A percentile compares a stretch with the other conserved stretches of the same genome.
These are phyloP conservation scores for Sandelia bainsii DNA, from an alignment of 2,797 vertebrate genomes.

Conservation along the genomic window DNA sequence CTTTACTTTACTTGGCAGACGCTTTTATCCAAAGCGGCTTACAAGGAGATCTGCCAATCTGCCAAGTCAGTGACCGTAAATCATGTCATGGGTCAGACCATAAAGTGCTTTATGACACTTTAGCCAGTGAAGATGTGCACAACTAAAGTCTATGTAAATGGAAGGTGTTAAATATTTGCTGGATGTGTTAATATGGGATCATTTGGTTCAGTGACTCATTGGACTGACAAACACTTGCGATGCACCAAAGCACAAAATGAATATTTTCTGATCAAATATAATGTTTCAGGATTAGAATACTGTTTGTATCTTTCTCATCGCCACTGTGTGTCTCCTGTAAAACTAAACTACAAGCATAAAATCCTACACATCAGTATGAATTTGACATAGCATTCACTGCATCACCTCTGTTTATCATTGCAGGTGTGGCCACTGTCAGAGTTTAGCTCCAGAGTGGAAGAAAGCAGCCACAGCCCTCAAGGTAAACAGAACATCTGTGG, in stretches of 20 bases:
- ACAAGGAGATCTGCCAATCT: no score
- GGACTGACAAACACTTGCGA: not conserved
- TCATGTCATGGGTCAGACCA: not conserved
- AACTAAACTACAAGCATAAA: not conserved
- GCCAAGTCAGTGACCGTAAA: no score
- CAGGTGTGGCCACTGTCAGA: slow-evolving; percentile 97
- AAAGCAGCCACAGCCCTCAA: slow-evolving; percentile 95
- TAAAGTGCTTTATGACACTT: not conserved
- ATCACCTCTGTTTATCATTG: slow-evolving; percentile 12
- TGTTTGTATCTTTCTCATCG: not conserved
- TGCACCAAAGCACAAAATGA: not conserved
- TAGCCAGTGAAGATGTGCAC: not conserved
- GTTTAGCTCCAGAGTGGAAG: slow-evolving; percentile 93
- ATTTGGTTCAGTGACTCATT: not conserved
- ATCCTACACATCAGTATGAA: not conserved
- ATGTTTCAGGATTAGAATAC: not conserved
- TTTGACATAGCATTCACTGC: not conserved
- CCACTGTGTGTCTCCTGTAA: not conserved
- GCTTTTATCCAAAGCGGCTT: no score
- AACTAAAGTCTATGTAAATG: not conserved
- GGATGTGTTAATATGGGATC: slow-evolving; percentile 2
- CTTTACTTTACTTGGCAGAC: no score
- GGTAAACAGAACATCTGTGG: slow-evolving; percentile 79
- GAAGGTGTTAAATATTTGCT: slow-evolving; percentile 9
- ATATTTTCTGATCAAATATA: not conserved